Percentiles rank a stretch among this genome's conserved stretches.
Evolutionary conservation across 1,140 invertebrate genomes (phyloP).

Genomic region (Hestina assimilis): DNA sequence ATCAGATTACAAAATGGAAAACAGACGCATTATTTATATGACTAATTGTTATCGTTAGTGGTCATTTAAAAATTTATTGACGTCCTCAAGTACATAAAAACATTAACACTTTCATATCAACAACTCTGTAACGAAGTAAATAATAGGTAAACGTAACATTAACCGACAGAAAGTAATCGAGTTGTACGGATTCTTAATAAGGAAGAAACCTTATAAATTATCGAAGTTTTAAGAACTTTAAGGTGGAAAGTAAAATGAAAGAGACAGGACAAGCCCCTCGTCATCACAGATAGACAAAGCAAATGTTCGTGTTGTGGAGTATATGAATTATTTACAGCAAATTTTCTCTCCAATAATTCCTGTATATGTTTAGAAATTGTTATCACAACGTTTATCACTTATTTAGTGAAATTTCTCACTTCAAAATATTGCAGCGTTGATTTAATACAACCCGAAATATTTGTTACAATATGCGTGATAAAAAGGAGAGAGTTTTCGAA

Average conservation of each 20-base stretch:
- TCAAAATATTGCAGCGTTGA: too few relatives aligned
- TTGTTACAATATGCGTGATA: too few relatives aligned
- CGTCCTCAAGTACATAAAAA: too few relatives aligned
- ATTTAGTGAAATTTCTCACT: too few relatives aligned
- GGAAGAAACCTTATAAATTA: conserved; percentile 23
- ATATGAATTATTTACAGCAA: conserved; percentile 2
- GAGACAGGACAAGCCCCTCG: background rate
- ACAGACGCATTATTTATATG: background rate
- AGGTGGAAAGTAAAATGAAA: background rate
- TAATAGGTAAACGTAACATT: too few relatives aligned
- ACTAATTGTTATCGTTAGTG: background rate
- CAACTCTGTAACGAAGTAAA: too few relatives aligned
- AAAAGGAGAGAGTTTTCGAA: too few relatives aligned
- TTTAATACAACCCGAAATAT: too few relatives aligned
- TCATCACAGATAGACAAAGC: background rate
- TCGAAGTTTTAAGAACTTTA: conserved; percentile 2
- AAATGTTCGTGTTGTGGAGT: background rate
- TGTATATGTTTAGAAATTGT: too few relatives aligned
- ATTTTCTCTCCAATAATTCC: background rate
- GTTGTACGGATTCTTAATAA: conserved; percentile 23
- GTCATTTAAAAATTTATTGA: background rate
- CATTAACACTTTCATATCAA: too few relatives aligned
- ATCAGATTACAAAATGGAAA: conserved; percentile 7
- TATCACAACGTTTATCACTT: too few relatives aligned
- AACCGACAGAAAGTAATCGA: conserved; percentile 10